Conservation (phyloP, 2,888 invertebrate species). For the Ephialtes manifestator region DNA sequence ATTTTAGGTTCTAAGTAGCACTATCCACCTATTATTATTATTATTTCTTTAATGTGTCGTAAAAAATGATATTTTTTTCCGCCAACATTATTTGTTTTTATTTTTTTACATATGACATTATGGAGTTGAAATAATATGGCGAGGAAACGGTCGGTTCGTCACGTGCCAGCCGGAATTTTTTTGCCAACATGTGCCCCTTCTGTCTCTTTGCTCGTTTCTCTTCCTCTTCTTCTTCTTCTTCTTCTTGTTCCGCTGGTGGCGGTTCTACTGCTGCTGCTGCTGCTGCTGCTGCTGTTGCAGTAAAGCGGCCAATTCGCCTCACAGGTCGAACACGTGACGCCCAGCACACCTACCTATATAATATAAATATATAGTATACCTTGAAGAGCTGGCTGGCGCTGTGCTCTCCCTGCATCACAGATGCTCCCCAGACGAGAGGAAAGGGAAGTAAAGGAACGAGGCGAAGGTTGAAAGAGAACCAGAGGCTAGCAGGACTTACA, state of each 20-base stretch:
- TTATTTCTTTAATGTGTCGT: neutral
- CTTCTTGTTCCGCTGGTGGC: too few relatives aligned
- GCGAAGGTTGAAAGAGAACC: neutral
- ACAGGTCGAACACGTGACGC: conserved; percentile 59
- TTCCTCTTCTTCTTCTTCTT: neutral
- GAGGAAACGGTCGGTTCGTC: conserved; percentile 15
- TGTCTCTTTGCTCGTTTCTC: conserved; percentile 10
- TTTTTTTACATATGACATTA: neutral
- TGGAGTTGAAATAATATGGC: neutral
- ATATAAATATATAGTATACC: conserved; percentile 3
- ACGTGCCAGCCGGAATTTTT: conserved; percentile 49
- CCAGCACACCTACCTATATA: conserved; percentile 28
- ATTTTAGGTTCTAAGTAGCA: too few relatives aligned
- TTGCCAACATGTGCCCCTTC: conserved; percentile 36
- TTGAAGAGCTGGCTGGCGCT: conserved; percentile 8
- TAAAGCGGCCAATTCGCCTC: conserved; percentile 41
- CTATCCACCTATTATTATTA: too few relatives aligned
- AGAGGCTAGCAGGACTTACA: conserved; percentile 14
- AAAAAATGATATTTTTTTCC: neutral
- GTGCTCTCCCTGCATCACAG: conserved; percentile 51
- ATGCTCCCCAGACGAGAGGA: conserved; percentile 58
- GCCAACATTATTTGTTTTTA: neutral
- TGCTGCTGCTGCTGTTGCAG: conserved; percentile 30
- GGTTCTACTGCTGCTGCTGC: too few relatives aligned
- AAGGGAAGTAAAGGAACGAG: conserved; percentile 9